Conservation (phyloP, 1,140 invertebrate genomes). For the Pogonognathellus flavescens region DNA sequence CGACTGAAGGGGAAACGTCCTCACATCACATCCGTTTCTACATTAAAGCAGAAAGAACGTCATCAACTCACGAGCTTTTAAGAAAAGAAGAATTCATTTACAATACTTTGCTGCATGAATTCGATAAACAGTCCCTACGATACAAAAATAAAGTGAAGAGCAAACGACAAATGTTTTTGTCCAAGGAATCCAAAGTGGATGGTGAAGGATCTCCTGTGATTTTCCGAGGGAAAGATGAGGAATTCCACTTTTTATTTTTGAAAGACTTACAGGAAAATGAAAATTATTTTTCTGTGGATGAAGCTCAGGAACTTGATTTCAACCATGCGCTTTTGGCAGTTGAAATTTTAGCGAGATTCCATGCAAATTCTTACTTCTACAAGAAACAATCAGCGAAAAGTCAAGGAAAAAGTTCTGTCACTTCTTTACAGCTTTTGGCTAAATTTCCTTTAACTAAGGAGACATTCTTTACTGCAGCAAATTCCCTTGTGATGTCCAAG, state of each 20-base stretch:
- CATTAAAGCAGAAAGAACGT: too few relatives aligned
- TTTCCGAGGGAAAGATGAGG: background rate
- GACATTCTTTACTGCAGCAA: background rate
- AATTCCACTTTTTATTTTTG: background rate
- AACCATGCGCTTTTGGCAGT: slow-evolving; percentile 49
- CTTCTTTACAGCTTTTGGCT: slow-evolving; percentile 7
- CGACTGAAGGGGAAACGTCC: too few relatives aligned
- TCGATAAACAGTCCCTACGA: background rate
- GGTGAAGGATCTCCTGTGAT: background rate
- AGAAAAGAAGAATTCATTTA: slow-evolving; percentile 1
- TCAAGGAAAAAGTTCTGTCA: background rate
- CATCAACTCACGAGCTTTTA: background rate
- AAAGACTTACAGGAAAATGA: background rate
- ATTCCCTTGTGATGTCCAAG: background rate
- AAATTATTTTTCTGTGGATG: background rate
- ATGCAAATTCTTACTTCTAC: slow-evolving; percentile 52
- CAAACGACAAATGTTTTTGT: slow-evolving; percentile 13
- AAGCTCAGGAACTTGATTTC: slow-evolving; percentile 37
- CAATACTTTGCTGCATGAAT: background rate
- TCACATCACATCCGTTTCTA: too few relatives aligned
- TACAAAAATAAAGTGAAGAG: background rate
- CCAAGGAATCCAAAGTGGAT: background rate
- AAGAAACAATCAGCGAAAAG: slow-evolving; percentile 22
- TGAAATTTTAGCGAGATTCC: slow-evolving; percentile 51
- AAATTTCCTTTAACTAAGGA: slow-evolving; percentile 37